Percentiles rank a stretch among this genome's conserved stretches.
Conservation (phyloP, 2,888 invertebrate species). For the Meteorus colon region DNA sequence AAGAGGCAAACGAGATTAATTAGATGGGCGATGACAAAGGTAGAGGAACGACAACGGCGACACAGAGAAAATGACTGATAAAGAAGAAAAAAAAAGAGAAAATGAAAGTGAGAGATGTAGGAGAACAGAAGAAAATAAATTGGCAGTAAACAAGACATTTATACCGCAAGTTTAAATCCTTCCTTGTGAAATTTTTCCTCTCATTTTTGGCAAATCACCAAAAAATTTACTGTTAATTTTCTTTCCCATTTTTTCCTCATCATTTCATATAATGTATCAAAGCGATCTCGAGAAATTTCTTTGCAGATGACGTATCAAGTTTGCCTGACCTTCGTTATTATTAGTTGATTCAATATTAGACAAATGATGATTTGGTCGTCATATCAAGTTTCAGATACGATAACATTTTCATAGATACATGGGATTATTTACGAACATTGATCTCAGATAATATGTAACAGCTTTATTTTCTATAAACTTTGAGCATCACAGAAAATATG, state of each 20-base stretch:
- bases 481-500: too few relatives aligned
- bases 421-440: neutral
- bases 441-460: too few relatives aligned
- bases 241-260: neutral
- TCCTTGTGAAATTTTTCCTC: neutral
- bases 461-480: too few relatives aligned
- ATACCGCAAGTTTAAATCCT: neutral
- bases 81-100: neutral
- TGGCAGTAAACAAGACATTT: neutral
- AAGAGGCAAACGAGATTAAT: slow-evolving; percentile 57
- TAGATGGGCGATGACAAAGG: slow-evolving; percentile 56
- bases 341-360: neutral
- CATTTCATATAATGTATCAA: too few relatives aligned
- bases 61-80: neutral
- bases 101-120: neutral
- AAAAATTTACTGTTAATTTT: too few relatives aligned
- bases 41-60: neutral
- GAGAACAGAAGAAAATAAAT: neutral
- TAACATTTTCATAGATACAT: slow-evolving; percentile 11
- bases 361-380: neutral
- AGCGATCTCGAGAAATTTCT: too few relatives aligned
- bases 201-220: neutral
- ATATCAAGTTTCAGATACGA: neutral
- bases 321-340: too few relatives aligned
- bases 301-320: too few relatives aligned